Evolutionary conservation across 2,797 vertebrate species (phyloP).

Genomic region (Ciconia nigra): DNA sequence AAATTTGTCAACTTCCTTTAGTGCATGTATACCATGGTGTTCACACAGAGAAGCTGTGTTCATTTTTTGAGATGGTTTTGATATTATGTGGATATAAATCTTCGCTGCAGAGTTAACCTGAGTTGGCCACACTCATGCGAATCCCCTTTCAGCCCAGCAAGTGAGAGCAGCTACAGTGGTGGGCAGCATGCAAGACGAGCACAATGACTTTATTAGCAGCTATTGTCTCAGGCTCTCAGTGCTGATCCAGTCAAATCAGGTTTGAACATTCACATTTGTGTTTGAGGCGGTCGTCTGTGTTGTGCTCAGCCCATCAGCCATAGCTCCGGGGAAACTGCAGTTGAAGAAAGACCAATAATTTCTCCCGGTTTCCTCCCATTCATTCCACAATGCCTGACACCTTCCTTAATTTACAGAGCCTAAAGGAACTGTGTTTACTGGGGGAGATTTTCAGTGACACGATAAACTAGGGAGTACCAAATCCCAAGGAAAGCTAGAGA

Average conservation of each 20-base stretch:
- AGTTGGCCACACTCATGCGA: accelerated
- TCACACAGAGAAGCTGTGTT: not conserved
- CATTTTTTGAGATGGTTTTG: not conserved
- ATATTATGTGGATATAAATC: not conserved
- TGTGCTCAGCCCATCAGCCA: not conserved
- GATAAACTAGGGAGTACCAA: not conserved
- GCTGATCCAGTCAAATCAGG: not conserved
- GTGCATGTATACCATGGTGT: accelerated
- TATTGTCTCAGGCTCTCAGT: not conserved
- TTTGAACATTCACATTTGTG: not conserved
- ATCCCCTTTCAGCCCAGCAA: not conserved
- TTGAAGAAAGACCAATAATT: not conserved
- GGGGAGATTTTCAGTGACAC: not conserved
- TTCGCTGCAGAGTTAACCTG: not conserved
- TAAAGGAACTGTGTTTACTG: not conserved
- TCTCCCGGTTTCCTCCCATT: not conserved
- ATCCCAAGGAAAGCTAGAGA: not conserved
- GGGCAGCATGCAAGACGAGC: accelerated
- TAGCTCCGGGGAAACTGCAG: not conserved
- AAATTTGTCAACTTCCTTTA: not conserved
- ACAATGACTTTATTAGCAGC: not conserved
- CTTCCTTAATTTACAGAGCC: not conserved
- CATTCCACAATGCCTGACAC: not conserved
- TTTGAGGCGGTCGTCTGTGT: not conserved
- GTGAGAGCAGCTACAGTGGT: not conserved